These are phyloP conservation scores for Saguinus midas DNA, from an alignment of 2,113 vertebrate species.

Conservation along the genomic window DNA sequence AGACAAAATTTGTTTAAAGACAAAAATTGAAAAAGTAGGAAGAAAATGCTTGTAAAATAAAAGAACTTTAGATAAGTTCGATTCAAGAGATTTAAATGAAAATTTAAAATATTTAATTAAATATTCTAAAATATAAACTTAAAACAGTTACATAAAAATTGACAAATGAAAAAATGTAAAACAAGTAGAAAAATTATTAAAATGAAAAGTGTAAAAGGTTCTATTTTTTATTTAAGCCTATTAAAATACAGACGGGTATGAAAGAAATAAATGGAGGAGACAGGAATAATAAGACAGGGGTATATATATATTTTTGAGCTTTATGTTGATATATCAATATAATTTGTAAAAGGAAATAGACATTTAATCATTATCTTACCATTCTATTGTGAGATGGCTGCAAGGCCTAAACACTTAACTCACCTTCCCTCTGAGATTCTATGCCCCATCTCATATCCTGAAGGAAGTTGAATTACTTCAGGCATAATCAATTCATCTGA, in stretches of 20 bases:
- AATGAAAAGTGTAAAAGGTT: background rate
- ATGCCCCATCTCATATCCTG: background rate
- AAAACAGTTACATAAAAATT: background rate
- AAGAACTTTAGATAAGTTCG: constrained; percentile 20
- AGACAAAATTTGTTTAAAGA: background rate
- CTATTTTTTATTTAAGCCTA: constrained; percentile 35
- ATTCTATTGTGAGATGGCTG: background rate
- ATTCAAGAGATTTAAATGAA: constrained; percentile 24
- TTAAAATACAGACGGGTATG: too few relatives aligned
- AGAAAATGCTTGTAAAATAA: background rate
- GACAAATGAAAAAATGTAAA: background rate
- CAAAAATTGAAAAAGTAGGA: background rate
- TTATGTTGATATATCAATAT: too few relatives aligned
- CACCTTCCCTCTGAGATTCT: background rate
- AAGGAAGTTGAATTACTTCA: constrained; percentile 36
- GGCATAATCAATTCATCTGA: constrained; percentile 20
- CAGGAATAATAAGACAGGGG: too few relatives aligned
- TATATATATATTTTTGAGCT: too few relatives aligned
- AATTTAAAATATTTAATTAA: background rate
- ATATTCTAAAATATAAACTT: background rate
- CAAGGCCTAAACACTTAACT: background rate
- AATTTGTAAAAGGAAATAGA: too few relatives aligned
- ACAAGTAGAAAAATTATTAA: constrained; percentile 30
- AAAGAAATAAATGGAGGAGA: too few relatives aligned
- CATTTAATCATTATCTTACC: background rate